These are phyloP conservation scores for Taenioides sp. DNA, from an alignment of 2,797 vertebrate genomes.

Conservation along the genomic window DNA sequence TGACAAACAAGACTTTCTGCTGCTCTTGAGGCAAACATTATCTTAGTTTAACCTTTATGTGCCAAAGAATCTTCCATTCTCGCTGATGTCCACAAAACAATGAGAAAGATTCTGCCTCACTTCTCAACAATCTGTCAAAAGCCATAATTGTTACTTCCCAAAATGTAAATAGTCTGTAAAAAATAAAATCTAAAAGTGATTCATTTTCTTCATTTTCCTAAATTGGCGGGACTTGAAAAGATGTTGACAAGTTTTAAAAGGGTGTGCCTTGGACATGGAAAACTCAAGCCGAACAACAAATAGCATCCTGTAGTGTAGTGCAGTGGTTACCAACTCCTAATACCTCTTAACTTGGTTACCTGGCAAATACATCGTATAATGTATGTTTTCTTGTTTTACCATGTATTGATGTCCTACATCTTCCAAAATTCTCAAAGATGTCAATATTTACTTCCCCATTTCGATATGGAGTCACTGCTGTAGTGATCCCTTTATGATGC, in stretches of 20 bases:
- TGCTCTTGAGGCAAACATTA: slow-evolving; percentile 11
- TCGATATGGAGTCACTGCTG: too few relatives aligned
- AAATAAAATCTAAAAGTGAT: not conserved
- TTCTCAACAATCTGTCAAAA: slow-evolving; percentile 16
- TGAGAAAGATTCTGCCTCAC: slow-evolving; percentile 1
- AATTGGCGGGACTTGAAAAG: not conserved
- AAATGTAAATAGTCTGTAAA: slow-evolving; percentile 2
- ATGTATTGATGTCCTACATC: too few relatives aligned
- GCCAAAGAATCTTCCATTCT: slow-evolving; percentile 11
- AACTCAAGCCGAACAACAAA: not conserved
- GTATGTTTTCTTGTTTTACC: too few relatives aligned
- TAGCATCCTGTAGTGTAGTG: not conserved
- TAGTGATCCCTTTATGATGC: not conserved
- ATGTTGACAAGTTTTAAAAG: slow-evolving; percentile 1
- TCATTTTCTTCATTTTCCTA: not conserved
- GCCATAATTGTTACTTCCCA: not conserved
- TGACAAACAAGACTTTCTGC: slow-evolving; percentile 20
- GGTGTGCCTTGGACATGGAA: not conserved
- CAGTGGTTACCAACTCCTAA: too few relatives aligned
- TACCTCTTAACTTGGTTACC: too few relatives aligned
- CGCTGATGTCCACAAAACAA: slow-evolving; percentile 10
- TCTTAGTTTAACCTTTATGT: slow-evolving; percentile 4
- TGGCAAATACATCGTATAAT: too few relatives aligned
- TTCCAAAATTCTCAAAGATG: too few relatives aligned
- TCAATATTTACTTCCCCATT: too few relatives aligned